phyloP scores from a whole-genome alignment of 2,797 vertebrate genomes.

The Typhlichthys subterraneus region DNA sequence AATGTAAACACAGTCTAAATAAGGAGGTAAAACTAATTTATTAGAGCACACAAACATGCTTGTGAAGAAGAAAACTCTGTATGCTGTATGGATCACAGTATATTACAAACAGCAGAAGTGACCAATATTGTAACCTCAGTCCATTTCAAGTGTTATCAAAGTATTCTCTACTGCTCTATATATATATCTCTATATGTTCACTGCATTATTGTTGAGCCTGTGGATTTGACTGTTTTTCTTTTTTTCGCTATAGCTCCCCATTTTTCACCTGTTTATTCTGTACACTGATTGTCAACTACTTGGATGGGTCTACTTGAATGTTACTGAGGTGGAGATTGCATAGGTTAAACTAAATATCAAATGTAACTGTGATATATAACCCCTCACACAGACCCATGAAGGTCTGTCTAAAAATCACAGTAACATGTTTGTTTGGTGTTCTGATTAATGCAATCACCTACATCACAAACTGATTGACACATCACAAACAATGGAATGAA shows the following conservation, averaged over 20 bases:
- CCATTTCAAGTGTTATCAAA: too few relatives aligned
- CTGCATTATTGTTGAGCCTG: slow-evolving; percentile 32
- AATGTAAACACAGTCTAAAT: not conserved
- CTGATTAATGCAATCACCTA: too few relatives aligned
- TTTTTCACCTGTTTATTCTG: slow-evolving; percentile 51
- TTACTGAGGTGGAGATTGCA: not conserved
- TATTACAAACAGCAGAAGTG: slow-evolving; percentile 20
- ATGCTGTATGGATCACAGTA: slow-evolving; percentile 16
- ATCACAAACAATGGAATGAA: too few relatives aligned
- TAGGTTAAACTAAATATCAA: too few relatives aligned
- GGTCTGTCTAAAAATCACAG: too few relatives aligned
- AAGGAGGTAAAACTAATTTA: slow-evolving; percentile 6
- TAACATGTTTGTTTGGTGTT: too few relatives aligned
- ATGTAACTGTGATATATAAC: too few relatives aligned
- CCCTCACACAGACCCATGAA: too few relatives aligned
- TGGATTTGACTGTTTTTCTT: slow-evolving; percentile 35
- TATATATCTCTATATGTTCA: slow-evolving; percentile 9
- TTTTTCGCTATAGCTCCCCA: slow-evolving; percentile 44
- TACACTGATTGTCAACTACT: slow-evolving; percentile 43
- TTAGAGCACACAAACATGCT: slow-evolving; percentile 8
- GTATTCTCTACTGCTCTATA: slow-evolving; percentile 14
- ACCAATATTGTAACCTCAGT: not conserved
- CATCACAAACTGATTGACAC: too few relatives aligned
- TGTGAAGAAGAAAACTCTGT: slow-evolving; percentile 2
- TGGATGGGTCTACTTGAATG: slow-evolving; percentile 31